Evolutionary conservation across 2,113 vertebrate species (phyloP).

Genomic region (Bucco capensis): DNA sequence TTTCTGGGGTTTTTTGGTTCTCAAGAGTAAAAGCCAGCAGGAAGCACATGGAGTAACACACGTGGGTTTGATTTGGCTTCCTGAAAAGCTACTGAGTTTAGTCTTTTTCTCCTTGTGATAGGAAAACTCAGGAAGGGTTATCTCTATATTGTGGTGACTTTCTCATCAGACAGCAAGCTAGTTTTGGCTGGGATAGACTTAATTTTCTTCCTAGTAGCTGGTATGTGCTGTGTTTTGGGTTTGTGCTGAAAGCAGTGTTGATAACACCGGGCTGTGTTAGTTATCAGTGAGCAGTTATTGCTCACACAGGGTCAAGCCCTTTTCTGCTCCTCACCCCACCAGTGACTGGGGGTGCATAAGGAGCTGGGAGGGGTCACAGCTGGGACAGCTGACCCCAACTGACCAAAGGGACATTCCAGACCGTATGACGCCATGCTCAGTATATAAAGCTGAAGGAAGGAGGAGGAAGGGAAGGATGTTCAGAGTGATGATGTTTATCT

Average conservation of each 20-base stretch:
- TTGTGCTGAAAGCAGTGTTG: background rate
- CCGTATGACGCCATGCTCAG: accelerated
- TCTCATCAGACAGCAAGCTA: background rate
- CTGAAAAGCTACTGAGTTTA: background rate
- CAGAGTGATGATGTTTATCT: background rate
- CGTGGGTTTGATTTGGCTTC: background rate
- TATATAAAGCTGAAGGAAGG: background rate
- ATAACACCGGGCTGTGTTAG: accelerated
- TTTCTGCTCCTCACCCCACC: background rate
- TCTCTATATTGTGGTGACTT: background rate
- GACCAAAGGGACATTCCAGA: background rate
- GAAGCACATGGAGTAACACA: background rate
- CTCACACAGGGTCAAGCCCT: background rate
- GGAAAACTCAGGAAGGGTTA: background rate
- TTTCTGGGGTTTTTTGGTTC: background rate
- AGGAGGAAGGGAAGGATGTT: background rate
- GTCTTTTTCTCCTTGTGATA: background rate
- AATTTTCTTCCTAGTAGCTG: background rate
- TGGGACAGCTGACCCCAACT: background rate
- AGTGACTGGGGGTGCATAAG: background rate
- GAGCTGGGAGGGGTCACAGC: background rate
- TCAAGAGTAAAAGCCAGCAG: background rate
- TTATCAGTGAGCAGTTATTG: background rate
- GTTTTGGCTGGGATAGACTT: background rate
- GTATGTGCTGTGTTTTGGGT: background rate